Percentiles rank a stretch among this genome's conserved stretches.
Conservation (phyloP, 2,113 vertebrate genomes). For the Campylomormyrus tamandua region DNA sequence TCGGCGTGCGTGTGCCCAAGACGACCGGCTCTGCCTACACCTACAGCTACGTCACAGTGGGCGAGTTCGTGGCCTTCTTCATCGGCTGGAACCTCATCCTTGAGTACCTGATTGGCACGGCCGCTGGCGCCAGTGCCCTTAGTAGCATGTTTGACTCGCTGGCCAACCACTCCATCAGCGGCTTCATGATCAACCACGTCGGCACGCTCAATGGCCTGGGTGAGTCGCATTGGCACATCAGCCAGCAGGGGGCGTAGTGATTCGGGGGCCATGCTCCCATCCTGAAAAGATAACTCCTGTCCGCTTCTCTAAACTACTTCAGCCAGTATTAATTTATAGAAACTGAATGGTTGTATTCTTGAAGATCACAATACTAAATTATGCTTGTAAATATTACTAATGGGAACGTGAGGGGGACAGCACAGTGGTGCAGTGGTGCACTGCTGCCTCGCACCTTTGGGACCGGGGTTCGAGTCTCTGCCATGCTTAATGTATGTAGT, state of each 20-base stretch:
- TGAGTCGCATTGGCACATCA: conserved; percentile 50
- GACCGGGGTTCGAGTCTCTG: not conserved
- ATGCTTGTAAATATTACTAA: not conserved
- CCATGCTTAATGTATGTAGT: not conserved
- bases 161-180: conserved; percentile 93
- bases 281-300: not conserved
- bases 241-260: not conserved
- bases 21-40: conserved; percentile 96
- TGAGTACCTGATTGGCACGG: conserved; percentile 96
- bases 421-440: too few relatives aligned
- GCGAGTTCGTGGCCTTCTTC: conserved; percentile 95
- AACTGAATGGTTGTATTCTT: not conserved
- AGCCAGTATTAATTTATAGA: not conserved
- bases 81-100: conserved; percentile 97
- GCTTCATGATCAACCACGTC: conserved; percentile 79
- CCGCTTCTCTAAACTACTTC: not conserved
- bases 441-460: not conserved
- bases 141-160: conserved; percentile 97
- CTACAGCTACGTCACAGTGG: conserved; percentile 96
- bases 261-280: not conserved
- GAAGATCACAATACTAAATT: not conserved
- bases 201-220: conserved; percentile 84
- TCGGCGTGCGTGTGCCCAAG: conserved; percentile 92
- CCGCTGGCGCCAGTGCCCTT: conserved; percentile 82
- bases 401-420: not conserved